Conservation (phyloP, 2,888 invertebrate species). For the Rhabditoides inermis region DNA sequence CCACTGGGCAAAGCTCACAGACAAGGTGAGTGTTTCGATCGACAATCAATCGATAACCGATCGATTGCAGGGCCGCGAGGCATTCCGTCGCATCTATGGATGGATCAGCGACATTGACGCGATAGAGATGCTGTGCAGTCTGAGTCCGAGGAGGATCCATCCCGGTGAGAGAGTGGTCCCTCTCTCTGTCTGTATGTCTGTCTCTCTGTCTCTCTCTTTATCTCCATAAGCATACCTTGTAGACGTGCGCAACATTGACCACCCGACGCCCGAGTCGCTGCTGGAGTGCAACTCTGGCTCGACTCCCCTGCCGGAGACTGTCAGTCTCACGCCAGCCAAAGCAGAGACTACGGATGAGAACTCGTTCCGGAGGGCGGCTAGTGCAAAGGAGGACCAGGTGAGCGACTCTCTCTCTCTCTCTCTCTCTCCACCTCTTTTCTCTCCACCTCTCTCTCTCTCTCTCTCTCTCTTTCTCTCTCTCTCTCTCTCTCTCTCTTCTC, state of each 20-base stretch:
- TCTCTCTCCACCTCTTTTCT: background rate
- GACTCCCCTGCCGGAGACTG: background rate
- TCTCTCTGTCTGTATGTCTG: background rate
- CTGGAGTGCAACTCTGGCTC: slow-evolving; percentile 22
- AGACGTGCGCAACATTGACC: slow-evolving; percentile 44
- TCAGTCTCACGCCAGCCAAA: too few relatives aligned
- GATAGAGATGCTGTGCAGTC: slow-evolving; percentile 88
- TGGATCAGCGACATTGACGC: slow-evolving; percentile 98
- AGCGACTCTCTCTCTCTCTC: background rate
- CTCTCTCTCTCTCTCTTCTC: background rate
- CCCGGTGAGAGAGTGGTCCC: slow-evolving; percentile 11
- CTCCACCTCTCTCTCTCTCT: background rate
- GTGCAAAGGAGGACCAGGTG: slow-evolving; percentile 27
- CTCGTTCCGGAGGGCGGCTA: too few relatives aligned
- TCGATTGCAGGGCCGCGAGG: slow-evolving; percentile 73
- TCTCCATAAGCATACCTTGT: too few relatives aligned
- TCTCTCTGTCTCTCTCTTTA: background rate
- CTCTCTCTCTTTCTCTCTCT: background rate
- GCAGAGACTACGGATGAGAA: too few relatives aligned
- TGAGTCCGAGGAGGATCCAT: slow-evolving; percentile 55
- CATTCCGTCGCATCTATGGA: slow-evolving; percentile 97
- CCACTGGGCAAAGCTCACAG: slow-evolving; percentile 98
- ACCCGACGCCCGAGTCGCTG: slow-evolving; percentile 42
- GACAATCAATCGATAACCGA: background rate
- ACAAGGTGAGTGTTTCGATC: slow-evolving; percentile 62